phyloP scores from a whole-genome alignment of 2,888 invertebrate species.

The Scrobipalpa costella region DNA sequence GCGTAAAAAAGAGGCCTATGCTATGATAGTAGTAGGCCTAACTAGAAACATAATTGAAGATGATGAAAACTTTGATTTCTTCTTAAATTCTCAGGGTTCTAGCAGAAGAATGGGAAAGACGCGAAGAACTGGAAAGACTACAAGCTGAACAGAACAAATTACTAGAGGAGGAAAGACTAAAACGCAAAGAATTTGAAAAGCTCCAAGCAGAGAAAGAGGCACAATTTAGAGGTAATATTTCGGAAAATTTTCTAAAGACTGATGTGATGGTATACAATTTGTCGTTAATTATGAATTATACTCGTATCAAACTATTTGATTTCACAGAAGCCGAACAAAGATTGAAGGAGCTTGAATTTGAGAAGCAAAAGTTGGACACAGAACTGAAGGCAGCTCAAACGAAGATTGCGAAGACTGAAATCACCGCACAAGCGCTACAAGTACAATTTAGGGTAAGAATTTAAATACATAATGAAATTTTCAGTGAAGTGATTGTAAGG shows the following conservation, averaged over 20 bases:
- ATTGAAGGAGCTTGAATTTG: constrained; percentile 85
- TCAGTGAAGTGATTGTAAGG: background rate
- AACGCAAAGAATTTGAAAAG: constrained; percentile 87
- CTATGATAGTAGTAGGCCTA: too few species aligned
- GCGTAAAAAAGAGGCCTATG: too few species aligned
- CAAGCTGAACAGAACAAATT: constrained; percentile 88
- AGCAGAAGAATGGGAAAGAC: constrained; percentile 91
- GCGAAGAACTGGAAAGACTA: constrained; percentile 89
- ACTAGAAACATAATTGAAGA: background rate
- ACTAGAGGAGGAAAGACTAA: constrained; percentile 87
- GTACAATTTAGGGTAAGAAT: constrained; percentile 66
- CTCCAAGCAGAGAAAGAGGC: constrained; percentile 86
- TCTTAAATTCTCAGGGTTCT: constrained; percentile 77
- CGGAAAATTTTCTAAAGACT: too few species aligned
- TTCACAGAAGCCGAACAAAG: constrained; percentile 85
- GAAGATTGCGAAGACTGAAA: constrained; percentile 85
- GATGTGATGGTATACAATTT: too few species aligned
- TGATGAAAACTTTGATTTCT: background rate
- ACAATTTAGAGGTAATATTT: constrained; percentile 82
- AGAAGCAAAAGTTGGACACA: constrained; percentile 84
- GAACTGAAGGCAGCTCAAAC: constrained; percentile 85
- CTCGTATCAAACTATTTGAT: background rate
- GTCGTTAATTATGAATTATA: background rate
- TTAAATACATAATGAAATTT: background rate
- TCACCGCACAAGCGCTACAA: constrained; percentile 69